A percentile compares a stretch with the other conserved stretches of the same genome.
Conservation (phyloP, 2,797 vertebrate species). For the Acipenser ruthenus region DNA sequence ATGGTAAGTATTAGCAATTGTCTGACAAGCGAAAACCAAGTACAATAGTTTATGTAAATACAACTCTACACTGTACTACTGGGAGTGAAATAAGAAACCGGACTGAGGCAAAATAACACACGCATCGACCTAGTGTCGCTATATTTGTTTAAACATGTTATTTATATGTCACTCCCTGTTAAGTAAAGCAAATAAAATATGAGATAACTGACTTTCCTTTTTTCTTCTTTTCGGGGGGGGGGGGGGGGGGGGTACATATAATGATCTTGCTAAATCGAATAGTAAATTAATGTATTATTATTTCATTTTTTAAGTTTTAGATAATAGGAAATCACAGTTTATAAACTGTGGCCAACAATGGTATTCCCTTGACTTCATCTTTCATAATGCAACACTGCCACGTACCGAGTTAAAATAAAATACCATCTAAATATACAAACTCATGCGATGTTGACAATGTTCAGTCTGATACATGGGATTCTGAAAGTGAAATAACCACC, state of each 20-base stretch:
- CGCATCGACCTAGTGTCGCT: slow-evolving; percentile 24
- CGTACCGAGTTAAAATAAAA: slow-evolving; percentile 3
- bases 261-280: slow-evolving; percentile 7
- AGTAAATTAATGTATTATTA: slow-evolving; percentile 20
- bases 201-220: slow-evolving; percentile 13
- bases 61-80: slow-evolving; percentile 13
- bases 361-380: too few species aligned
- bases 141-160: slow-evolving; percentile 27
- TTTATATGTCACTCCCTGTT: slow-evolving; percentile 39
- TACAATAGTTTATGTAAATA: slow-evolving; percentile 12
- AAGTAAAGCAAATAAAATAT: slow-evolving; percentile 22
- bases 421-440: background rate
- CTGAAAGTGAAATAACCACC: too few species aligned
- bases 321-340: too few species aligned
- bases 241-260: too few species aligned
- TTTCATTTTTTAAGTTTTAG: background rate
- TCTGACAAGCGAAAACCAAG: slow-evolving; percentile 17
- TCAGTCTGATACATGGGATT: too few species aligned
- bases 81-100: slow-evolving; percentile 4
- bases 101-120: slow-evolving; percentile 4
- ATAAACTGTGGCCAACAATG: too few species aligned
- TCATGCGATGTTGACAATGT: too few species aligned
- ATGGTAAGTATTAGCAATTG: slow-evolving; percentile 20
- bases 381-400: background rate
- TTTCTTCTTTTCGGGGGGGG: slow-evolving; percentile 7